Evolutionary conservation across 2,113 vertebrate genomes (phyloP).

Genomic region (Phaethon lepturus): DNA sequence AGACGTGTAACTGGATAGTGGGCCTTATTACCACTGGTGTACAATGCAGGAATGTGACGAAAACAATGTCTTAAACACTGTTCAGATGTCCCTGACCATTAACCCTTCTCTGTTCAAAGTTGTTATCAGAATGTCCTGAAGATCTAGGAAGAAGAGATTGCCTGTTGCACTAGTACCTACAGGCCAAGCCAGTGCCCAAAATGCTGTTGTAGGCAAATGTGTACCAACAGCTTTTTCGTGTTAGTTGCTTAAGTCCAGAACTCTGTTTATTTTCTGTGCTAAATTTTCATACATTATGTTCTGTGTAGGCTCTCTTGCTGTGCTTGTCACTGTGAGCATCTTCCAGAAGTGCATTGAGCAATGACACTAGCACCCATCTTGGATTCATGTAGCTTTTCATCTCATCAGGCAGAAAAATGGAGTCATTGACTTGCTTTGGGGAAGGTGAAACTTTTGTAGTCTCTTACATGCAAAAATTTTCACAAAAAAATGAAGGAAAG

Average conservation of each 20-base stretch:
- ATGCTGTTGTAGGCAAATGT: background rate
- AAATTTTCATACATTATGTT: background rate
- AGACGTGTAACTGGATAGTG: background rate
- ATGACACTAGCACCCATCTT: background rate
- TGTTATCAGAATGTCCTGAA: background rate
- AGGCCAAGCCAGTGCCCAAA: background rate
- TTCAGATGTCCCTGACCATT: background rate
- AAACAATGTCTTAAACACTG: background rate
- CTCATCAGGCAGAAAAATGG: background rate
- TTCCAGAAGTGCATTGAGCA: background rate
- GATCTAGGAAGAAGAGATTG: background rate
- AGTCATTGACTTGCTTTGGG: background rate
- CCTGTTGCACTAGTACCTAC: rapidly evolving
- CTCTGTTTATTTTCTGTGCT: background rate
- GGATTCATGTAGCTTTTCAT: background rate
- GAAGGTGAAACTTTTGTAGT: background rate
- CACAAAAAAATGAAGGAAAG: background rate
- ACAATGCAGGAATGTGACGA: background rate
- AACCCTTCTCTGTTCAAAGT: background rate
- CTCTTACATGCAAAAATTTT: background rate
- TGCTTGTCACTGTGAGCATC: background rate
- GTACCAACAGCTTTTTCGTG: background rate
- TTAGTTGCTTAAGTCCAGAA: background rate
- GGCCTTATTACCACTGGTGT: background rate
- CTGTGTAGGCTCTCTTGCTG: background rate